A percentile compares a stretch with the other conserved stretches of the same genome.
Evolutionary conservation across 2,888 invertebrate species (phyloP).

Genomic region (Caenorhabditis sp.): DNA sequence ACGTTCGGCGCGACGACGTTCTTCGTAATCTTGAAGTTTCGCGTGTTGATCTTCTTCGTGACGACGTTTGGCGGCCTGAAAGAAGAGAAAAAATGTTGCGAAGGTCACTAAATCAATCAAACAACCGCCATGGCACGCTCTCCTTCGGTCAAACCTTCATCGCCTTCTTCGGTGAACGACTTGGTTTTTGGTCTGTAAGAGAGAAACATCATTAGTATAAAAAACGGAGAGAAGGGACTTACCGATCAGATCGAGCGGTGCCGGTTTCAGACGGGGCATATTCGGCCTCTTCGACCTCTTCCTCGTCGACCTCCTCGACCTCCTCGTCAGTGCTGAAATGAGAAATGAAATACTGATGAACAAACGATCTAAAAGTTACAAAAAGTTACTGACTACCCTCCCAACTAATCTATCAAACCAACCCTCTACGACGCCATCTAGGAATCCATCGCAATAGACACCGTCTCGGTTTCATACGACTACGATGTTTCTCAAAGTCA

Average conservation of each 20-base stretch:
- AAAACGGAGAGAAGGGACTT: conserved; percentile 18
- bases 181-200: conserved; percentile 67
- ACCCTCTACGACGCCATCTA: conserved; percentile 68
- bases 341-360: no score
- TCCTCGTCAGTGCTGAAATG: conserved; percentile 75
- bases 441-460: conserved; percentile 70
- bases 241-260: conserved; percentile 58
- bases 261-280: conserved; percentile 55
- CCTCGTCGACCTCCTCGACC: conserved; percentile 75
- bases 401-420: conserved; percentile 31
- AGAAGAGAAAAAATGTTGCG: not conserved
- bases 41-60: conserved; percentile 82
- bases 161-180: conserved; percentile 66
- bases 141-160: conserved; percentile 76
- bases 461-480: conserved; percentile 62
- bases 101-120: conserved; percentile 2
- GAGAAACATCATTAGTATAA: not conserved
- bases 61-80: conserved; percentile 80
- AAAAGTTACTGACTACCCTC: conserved; percentile 3
- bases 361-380: conserved; percentile 7
- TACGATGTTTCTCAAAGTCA: conserved; percentile 64
- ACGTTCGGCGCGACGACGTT: conserved; percentile 80
- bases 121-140: conserved; percentile 77
- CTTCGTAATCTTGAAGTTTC: conserved; percentile 83
- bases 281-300: conserved; percentile 69